Evolutionary conservation across 2,888 invertebrate species (phyloP), one percentile per base, ranked within the genome.

Genomic region (Yponomeuta evonymella): DNA sequence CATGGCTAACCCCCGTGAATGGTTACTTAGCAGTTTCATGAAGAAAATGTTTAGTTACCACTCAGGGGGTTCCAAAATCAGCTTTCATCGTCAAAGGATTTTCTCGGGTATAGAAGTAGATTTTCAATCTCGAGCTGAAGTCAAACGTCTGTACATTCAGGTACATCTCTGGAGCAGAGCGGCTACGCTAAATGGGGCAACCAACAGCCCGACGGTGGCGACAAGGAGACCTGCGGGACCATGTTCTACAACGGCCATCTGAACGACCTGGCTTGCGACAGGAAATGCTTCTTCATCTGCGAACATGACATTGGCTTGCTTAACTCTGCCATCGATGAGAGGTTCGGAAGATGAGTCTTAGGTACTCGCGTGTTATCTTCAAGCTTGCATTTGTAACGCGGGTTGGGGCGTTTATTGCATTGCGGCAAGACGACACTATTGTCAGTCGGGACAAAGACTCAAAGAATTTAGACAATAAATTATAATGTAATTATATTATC

Each of bases 281-380:
- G 74, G 0, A 79, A 74, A 30, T 79, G 82, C 74, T 84, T 85
- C 77, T 90, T 86, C 73, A 85, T 90, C 51, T 90, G 90, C 72
- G 90, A 90, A 76, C 85, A 85, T 70, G 88, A 89, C 51, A 77
- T 84, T 66, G 71, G 72, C 5, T 29, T 75, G 8, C 73, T 77
- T 8, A 70, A 63, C 9, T 70, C 73, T 30, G 71, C 67, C 12
- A 69, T 78, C 36, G 74, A 73, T 6, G 73, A 76, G 29, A 76
- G 76, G 74, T 75, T 76, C 71, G 76, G 76, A 23, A n/a, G n/a
- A n/a, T n/a, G n/a, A 43, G 9, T 43, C 15, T 15, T 58, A 15
- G 12, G 68, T 74, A 91, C 95, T 94, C 92, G 97, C 97, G 96
- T 93, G 81, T 94, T 95, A 78, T 96, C 94, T 79, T 96, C 95